A percentile compares a stretch with the other conserved stretches of the same genome.
Evolutionary conservation across 2,888 invertebrate genomes (phyloP).

Genomic region (Pomacea canaliculata): DNA sequence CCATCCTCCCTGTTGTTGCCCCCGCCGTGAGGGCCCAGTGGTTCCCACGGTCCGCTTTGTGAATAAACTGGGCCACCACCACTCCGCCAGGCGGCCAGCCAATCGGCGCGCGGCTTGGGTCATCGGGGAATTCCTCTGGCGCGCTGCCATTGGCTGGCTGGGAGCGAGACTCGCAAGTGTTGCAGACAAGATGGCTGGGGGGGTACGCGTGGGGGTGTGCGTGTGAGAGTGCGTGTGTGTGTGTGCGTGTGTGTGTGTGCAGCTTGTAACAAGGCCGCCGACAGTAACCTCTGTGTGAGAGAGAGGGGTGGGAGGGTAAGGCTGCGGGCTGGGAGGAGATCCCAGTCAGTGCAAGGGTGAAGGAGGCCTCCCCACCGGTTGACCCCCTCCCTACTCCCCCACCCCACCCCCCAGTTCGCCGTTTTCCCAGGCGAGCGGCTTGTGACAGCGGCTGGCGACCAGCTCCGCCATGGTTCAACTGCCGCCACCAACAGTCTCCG

Average conservation of each 20-base stretch:
- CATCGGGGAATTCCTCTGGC: slow-evolving; percentile 23
- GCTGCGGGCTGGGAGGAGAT: background rate
- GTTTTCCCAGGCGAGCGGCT: background rate
- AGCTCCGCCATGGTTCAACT: background rate
- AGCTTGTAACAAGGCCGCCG: background rate
- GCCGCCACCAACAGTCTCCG: background rate
- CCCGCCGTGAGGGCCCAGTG: background rate
- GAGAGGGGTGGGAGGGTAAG: background rate
- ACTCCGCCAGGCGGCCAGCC: background rate
- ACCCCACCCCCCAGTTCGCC: background rate
- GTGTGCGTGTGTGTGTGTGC: background rate
- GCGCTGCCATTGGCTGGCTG: slow-evolving; percentile 7
- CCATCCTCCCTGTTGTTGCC: background rate
- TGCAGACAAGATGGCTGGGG: background rate
- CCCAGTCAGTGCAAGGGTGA: background rate
- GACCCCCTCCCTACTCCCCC: background rate
- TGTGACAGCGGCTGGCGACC: background rate
- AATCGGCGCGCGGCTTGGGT: slow-evolving; percentile 9
- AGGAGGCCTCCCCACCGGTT: slow-evolving; percentile 15
- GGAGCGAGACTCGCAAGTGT: background rate
- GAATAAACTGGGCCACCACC: slow-evolving; percentile 25
- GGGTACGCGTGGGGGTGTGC: background rate
- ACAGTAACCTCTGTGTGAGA: background rate
- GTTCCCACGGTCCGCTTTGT: slow-evolving; percentile 26
- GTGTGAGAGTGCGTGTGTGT: background rate